Evolutionary conservation across 2,888 invertebrate species (phyloP), one percentile per base, ranked within the genome.

Genomic region (Beris chalybata): DNA sequence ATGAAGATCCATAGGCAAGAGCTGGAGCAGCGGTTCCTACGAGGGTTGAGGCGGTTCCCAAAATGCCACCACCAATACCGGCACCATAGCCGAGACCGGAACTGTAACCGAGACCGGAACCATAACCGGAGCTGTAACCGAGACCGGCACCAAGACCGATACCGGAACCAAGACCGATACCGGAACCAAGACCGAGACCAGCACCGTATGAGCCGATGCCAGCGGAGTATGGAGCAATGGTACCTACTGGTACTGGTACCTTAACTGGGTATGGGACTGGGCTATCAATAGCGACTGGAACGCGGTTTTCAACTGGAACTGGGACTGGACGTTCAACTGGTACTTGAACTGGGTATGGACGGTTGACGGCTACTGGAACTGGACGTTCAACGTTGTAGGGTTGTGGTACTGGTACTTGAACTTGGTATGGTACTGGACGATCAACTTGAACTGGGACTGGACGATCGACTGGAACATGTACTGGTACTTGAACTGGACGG

Each of bases 371-470:
- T 78, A 85, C 85, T 73, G 83, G 83, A 54, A 91, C 82, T 69
- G 86, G 83, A 75, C 90, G 90, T 73, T 87, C 87, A 6, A 90
- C 91, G 55, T 89, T 89, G 86, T 86, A 88, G 65, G 89, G 89
- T 75, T 87, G 85, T 65, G 88, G 87, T 29, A 88, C 86, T 72
- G 82, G 86, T 13, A 89, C 86, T 79, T 85, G 74, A 15, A 90
- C 80, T 5, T 90, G 89, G 69, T 88, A 88, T 59, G 86, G 65
- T 22, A 57, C 57, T 50, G 57, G 85, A 50, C 89, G 85, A 75
- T 88, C 88, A 61, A 89, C 89, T 66, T 68, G 87, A 22, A 86
- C 84, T 68, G 78, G 83, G 68, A 83, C 84, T 73, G 82, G 81
- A 32, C 84, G 83, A 15, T 65, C 65, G 32, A 65, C 65, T 71